Conservation (phyloP, 2,113 vertebrate species). For the Cyanoliseus patagonus region DNA sequence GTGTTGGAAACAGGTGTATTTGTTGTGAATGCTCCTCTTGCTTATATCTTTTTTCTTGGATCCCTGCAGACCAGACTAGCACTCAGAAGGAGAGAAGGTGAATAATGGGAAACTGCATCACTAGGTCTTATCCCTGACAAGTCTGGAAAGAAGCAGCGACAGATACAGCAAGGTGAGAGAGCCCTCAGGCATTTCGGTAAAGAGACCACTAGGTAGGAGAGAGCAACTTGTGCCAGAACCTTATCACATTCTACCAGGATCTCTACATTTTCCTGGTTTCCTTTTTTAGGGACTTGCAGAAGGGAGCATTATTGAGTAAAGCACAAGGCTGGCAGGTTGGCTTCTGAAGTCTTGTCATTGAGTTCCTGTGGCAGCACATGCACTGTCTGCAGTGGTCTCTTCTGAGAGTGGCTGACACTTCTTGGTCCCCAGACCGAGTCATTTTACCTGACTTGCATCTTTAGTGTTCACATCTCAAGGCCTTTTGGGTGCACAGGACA, state of each 20-base stretch:
- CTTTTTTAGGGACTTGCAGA: not conserved
- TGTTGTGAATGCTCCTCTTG: not conserved
- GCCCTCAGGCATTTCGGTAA: not conserved
- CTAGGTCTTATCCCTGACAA: not conserved
- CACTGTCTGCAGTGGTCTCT: not conserved
- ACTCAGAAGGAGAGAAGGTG: not conserved
- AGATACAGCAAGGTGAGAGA: not conserved
- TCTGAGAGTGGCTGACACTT: not conserved
- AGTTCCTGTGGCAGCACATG: not conserved
- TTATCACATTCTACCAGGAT: not conserved
- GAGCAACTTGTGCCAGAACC: constrained; percentile 19
- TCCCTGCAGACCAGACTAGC: not conserved
- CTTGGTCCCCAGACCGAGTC: not conserved
- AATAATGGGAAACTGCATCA: not conserved
- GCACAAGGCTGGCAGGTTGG: not conserved
- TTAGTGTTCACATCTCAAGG: not conserved
- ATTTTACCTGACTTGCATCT: not conserved
- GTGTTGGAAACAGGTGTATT: not conserved
- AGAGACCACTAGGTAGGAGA: not conserved
- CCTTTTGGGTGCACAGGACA: not conserved
- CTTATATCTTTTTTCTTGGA: not conserved
- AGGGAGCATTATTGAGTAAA: not conserved
- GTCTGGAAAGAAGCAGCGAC: not conserved
- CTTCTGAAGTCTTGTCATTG: not conserved
- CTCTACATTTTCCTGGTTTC: not conserved